Percentiles rank a stretch among this genome's conserved stretches.
These are phyloP conservation scores for Brachynemurus nebulosus DNA, from an alignment of 2,888 invertebrate species.

Conservation along the genomic window DNA sequence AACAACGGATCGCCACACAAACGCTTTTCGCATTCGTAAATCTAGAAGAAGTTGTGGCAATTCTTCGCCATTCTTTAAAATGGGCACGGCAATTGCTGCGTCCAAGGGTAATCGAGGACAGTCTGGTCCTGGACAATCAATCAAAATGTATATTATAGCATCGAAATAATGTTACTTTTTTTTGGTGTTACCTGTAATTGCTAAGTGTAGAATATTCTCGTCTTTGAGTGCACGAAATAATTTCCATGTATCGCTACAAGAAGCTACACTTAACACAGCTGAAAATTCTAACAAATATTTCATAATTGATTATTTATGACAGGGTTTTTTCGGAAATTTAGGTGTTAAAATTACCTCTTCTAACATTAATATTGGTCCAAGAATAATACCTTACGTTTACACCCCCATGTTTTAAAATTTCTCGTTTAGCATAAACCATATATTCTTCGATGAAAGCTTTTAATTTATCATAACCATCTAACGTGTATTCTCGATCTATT, in stretches of 20 bases:
- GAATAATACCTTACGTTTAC: constrained; percentile 52
- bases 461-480: constrained; percentile 43
- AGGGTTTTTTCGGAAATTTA: no score
- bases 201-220: constrained; percentile 54
- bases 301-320: neutral
- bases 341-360: constrained; percentile 40
- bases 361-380: constrained; percentile 53
- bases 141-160: neutral
- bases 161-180: neutral
- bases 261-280: constrained; percentile 58
- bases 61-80: constrained; percentile 54
- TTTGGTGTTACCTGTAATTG: constrained; percentile 43
- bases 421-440: constrained; percentile 35
- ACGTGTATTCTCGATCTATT: constrained; percentile 52
- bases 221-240: constrained; percentile 47
- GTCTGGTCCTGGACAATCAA: constrained; percentile 43
- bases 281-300: constrained; percentile 43
- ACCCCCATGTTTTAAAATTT: constrained; percentile 53
- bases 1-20: constrained; percentile 58
- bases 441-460: constrained; percentile 46
- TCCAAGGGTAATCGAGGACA: constrained; percentile 58
- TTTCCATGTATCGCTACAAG: constrained; percentile 61
- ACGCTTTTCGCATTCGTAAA: constrained; percentile 45
- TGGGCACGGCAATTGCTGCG: constrained; percentile 56
- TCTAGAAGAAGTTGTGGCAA: constrained; percentile 66